Conservation (phyloP, 2,113 vertebrate species). For the Bombycilla garrulus region DNA sequence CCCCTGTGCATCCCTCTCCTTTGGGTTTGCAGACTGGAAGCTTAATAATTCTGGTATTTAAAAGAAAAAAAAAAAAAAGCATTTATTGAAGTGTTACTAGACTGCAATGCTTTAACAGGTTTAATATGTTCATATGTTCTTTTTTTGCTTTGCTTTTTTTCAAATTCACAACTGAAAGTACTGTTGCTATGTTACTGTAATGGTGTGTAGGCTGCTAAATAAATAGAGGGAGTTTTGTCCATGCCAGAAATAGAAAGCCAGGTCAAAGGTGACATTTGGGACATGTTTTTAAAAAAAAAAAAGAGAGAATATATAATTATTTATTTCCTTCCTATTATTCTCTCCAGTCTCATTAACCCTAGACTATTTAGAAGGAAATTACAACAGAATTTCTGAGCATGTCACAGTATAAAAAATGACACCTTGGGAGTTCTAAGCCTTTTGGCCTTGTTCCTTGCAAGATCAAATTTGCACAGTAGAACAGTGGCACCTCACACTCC, state of each 20-base stretch:
- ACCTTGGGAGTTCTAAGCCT: background rate
- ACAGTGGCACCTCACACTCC: background rate
- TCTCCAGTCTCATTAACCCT: slow-evolving; percentile 28
- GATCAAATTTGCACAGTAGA: background rate
- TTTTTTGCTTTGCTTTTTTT: background rate
- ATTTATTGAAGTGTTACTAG: slow-evolving; percentile 17
- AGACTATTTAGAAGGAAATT: slow-evolving; percentile 30
- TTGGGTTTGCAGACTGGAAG: background rate
- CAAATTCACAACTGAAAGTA: slow-evolving; percentile 53
- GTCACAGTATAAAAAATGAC: background rate
- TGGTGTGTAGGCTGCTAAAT: slow-evolving; percentile 69
- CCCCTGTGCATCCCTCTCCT: background rate
- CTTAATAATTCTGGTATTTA: background rate
- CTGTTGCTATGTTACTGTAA: slow-evolving; percentile 66
- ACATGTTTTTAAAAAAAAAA: slow-evolving; percentile 3
- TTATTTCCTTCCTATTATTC: slow-evolving; percentile 59
- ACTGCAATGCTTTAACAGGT: background rate
- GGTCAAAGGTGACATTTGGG: slow-evolving; percentile 67
- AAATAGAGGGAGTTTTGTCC: slow-evolving; percentile 62
- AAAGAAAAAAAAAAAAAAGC: background rate
- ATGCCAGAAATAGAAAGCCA: slow-evolving; percentile 65
- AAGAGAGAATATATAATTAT: slow-evolving; percentile 40
- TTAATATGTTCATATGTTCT: background rate
- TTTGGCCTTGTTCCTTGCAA: background rate
- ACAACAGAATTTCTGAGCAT: background rate